Conservation (phyloP, 2,113 vertebrate genomes). For the Pelecanoides urinatrix region DNA sequence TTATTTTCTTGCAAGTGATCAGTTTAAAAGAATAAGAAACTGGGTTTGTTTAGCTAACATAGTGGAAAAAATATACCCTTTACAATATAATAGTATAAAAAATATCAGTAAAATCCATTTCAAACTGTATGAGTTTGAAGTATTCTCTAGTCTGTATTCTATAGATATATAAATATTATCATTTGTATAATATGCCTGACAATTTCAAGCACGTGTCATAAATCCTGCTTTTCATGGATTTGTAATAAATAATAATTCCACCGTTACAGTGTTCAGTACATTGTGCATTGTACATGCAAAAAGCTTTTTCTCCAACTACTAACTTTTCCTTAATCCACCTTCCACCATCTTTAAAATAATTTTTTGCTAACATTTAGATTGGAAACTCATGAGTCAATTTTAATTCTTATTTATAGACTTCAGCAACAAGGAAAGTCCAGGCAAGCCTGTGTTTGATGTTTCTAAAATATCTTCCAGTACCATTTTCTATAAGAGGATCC, state of each 20-base stretch:
- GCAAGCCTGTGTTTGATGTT: constrained; percentile 77
- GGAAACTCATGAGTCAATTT: constrained; percentile 75
- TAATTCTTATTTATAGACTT: constrained; percentile 76
- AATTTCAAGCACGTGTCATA: not conserved
- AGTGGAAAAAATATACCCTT: not conserved
- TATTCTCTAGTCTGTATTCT: not conserved
- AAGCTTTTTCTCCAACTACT: not conserved
- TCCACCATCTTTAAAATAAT: constrained; percentile 37
- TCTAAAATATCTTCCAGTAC: constrained; percentile 70
- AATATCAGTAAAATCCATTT: not conserved
- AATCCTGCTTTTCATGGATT: not conserved
- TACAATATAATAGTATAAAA: not conserved
- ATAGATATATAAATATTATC: not conserved
- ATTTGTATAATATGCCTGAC: not conserved
- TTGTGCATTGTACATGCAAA: not conserved
- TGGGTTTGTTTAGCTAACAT: not conserved
- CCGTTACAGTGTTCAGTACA: not conserved
- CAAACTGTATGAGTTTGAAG: not conserved
- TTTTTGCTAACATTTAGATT: constrained; percentile 65
- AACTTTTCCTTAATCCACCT: constrained; percentile 7
- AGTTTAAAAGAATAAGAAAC: not conserved
- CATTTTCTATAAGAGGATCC: constrained; percentile 64
- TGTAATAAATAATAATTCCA: not conserved
- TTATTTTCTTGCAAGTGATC: not conserved
- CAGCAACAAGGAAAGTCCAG: constrained; percentile 70